phyloP scores from a whole-genome alignment of 2,113 vertebrate genomes.

The Dasyurus viverrinus region DNA sequence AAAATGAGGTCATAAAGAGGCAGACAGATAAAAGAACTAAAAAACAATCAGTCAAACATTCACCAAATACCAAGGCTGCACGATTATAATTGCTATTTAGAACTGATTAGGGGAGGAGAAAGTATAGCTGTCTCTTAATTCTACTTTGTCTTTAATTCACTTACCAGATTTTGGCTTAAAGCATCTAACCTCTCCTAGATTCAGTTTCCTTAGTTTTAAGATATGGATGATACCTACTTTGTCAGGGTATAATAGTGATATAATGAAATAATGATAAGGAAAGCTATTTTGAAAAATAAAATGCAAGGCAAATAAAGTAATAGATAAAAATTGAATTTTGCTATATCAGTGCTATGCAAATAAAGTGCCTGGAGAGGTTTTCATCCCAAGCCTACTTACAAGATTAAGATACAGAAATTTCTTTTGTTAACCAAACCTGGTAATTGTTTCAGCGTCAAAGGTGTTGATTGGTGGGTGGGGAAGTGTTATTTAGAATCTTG shows the following conservation, averaged over 20 bases:
- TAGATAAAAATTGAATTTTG: not conserved
- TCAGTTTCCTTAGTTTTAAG: not conserved
- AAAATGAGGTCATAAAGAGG: not conserved
- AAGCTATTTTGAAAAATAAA: not conserved
- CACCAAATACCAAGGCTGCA: not conserved
- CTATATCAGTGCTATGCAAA: not conserved
- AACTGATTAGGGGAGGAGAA: not conserved
- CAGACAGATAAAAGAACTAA: not conserved
- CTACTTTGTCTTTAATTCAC: not conserved
- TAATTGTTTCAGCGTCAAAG: not conserved
- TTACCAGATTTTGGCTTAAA: not conserved
- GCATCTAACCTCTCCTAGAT: not conserved
- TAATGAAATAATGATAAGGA: not conserved
- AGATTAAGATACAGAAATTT: not conserved
- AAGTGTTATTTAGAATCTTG: not conserved
- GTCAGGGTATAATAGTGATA: not conserved
- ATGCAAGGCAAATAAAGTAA: not conserved
- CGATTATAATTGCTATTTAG: not conserved
- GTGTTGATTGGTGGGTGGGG: not conserved
- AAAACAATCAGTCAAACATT: not conserved
- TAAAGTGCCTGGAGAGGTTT: not conserved
- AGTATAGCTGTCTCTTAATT: not conserved
- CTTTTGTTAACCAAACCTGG: not conserved
- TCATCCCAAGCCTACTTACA: not conserved
- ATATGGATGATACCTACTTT: not conserved